These are phyloP conservation scores for Torymus texanus DNA, from an alignment of 2,888 invertebrate species.

Conservation along the genomic window DNA sequence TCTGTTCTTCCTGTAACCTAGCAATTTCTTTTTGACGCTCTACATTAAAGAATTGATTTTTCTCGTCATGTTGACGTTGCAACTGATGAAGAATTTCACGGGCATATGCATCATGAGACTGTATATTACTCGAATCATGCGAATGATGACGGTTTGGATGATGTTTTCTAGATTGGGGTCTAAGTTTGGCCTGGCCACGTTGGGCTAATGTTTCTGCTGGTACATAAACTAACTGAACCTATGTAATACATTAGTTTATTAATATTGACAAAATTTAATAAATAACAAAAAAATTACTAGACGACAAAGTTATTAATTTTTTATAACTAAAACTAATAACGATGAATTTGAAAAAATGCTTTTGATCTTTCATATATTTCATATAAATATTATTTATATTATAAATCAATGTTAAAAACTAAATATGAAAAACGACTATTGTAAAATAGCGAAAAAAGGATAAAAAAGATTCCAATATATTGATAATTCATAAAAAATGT, in stretches of 20 bases:
- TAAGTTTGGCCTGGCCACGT: constrained; percentile 71
- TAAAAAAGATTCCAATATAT: too few relatives aligned
- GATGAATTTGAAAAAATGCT: too few relatives aligned
- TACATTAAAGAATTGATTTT: constrained; percentile 65
- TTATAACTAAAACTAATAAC: too few relatives aligned
- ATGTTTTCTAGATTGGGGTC: constrained; percentile 65
- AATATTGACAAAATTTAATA: too few relatives aligned
- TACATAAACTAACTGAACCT: constrained; percentile 88
- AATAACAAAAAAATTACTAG: too few relatives aligned
- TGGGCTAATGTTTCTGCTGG: constrained; percentile 85
- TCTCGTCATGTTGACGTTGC: constrained; percentile 68
- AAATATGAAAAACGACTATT: too few relatives aligned
- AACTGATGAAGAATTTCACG: constrained; percentile 69
- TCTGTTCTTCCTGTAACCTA: constrained; percentile 67
- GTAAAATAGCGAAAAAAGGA: too few relatives aligned
- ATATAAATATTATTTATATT: too few relatives aligned
- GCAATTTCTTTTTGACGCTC: constrained; percentile 69
- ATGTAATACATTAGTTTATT: constrained; percentile 10
- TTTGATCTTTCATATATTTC: too few relatives aligned
- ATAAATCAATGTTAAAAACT: too few relatives aligned
- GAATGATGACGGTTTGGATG: constrained; percentile 59
- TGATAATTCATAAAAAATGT: not conserved
- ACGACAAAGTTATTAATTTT: too few relatives aligned
- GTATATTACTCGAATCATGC: constrained; percentile 50
- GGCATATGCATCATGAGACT: constrained; percentile 64